A percentile compares a stretch with the other conserved stretches of the same genome.
phyloP scores from a whole-genome alignment of 1,140 invertebrate species.

The Bombyx mori region ASM3026992v2 NC_085111.1:5603501-5604000 shows the following conservation, averaged over 20 bases:
- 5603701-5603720: too few species aligned
- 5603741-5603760: neutral
- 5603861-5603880: too few species aligned
- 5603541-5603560: constrained; percentile 20
- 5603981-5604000: constrained; percentile 19
- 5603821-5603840: too few species aligned
- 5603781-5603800: too few species aligned
- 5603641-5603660: neutral
- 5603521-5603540: constrained; percentile 42
- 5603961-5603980: constrained; percentile 3
- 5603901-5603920: constrained; percentile 3
- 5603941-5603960: constrained; percentile 1
- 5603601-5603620: constrained; percentile 32
- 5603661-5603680: neutral
- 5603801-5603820: too few species aligned
- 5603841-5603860: too few species aligned
- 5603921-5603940: constrained; percentile 2
- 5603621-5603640: constrained; percentile 41
- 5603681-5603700: neutral
- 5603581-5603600: constrained; percentile 44
- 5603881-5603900: neutral
- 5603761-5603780: too few species aligned
- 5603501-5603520: constrained; percentile 17
- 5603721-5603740: neutral
- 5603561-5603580: constrained; percentile 62